A percentile compares a stretch with the other conserved stretches of the same genome.
Conservation (phyloP, 1,140 invertebrate species). For the Cephus cinctus region DNA sequence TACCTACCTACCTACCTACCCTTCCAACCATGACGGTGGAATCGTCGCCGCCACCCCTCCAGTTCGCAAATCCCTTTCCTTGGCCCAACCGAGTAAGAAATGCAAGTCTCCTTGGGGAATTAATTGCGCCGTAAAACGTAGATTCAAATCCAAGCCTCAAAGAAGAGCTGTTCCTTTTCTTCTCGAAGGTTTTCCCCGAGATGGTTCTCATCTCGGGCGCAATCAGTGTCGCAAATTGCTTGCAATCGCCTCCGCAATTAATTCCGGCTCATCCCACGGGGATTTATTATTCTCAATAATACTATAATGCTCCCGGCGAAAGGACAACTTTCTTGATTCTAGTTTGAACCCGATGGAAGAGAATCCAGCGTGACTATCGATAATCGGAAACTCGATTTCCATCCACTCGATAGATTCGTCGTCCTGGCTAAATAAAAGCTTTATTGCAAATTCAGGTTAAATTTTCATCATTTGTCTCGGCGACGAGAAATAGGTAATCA, state of each 20-base stretch:
- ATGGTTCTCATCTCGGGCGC: constrained; percentile 43
- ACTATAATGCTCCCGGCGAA: too few species aligned
- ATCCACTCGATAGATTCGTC: too few species aligned
- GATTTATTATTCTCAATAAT: constrained; percentile 43
- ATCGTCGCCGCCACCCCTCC: too few species aligned
- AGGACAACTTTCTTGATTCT: constrained; percentile 6
- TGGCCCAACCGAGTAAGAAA: constrained; percentile 12
- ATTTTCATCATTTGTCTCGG: too few species aligned
- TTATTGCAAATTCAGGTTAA: too few species aligned
- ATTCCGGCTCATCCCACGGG: constrained; percentile 35
- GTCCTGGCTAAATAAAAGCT: too few species aligned
- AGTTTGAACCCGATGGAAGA: not conserved
- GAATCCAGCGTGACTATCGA: not conserved
- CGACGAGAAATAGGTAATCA: too few species aligned
- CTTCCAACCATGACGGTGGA: constrained; percentile 23
- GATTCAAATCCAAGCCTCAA: constrained; percentile 38
- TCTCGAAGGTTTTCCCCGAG: constrained; percentile 38
- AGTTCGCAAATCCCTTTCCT: too few species aligned
- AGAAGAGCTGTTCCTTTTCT: constrained; percentile 34
- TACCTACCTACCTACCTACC: constrained; percentile 12
- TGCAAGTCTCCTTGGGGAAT: too few species aligned
- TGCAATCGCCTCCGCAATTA: constrained; percentile 39
- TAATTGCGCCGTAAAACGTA: constrained; percentile 42
- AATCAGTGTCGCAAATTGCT: too few species aligned
- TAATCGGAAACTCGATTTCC: too few species aligned